A percentile compares a stretch with the other conserved stretches of the same genome.
Conservation (phyloP, 2,797 vertebrate species). For the Phoxinus dragarum region DNA sequence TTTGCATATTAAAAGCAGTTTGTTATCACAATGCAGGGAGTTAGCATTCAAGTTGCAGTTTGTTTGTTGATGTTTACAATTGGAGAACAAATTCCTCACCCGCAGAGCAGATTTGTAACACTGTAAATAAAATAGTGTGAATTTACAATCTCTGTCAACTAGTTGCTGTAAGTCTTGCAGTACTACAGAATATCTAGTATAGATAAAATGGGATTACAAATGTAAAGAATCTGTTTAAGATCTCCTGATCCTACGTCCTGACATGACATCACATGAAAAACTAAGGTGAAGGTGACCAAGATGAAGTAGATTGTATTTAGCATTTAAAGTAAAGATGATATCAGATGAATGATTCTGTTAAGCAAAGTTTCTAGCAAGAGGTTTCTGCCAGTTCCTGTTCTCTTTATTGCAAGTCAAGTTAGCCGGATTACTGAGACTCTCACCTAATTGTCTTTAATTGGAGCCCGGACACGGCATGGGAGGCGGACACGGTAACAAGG, state of each 20-base stretch:
- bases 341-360: not conserved
- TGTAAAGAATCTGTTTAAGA: not conserved
- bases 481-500: not conserved
- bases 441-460: not conserved
- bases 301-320: not conserved
- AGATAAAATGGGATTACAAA: not conserved
- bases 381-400: not conserved
- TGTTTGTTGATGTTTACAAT: constrained; percentile 2
- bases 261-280: not conserved
- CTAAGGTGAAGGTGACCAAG: not conserved
- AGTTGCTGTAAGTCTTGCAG: not conserved
- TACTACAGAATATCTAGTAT: not conserved
- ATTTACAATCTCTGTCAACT: not conserved
- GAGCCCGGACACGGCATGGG: not conserved
- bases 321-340: not conserved
- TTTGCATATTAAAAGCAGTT: constrained; percentile 40
- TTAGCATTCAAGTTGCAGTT: constrained; percentile 39
- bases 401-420: not conserved
- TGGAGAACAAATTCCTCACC: constrained; percentile 13
- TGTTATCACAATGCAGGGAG: constrained; percentile 30
- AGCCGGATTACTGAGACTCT: not conserved
- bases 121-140: not conserved
- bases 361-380: not conserved
- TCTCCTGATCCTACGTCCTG: too few species aligned
- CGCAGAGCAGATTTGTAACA: not conserved